These are phyloP conservation scores for Galeopsomyia nigrocyanea DNA, from an alignment of 2,888 invertebrate genomes.

Conservation along the genomic window DNA sequence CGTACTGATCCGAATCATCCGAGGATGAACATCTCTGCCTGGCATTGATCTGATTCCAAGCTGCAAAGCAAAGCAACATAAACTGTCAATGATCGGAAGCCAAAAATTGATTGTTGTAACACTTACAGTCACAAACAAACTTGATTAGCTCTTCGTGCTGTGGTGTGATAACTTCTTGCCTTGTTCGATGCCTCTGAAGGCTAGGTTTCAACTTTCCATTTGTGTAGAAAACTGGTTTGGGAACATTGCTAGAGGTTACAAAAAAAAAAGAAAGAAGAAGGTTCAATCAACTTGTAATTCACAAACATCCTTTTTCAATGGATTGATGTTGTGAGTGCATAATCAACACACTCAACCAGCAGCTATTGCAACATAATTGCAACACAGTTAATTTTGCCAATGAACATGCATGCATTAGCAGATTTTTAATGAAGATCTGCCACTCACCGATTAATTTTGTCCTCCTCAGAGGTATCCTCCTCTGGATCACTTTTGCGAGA, in stretches of 20 bases:
- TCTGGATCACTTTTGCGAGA: conserved; percentile 78
- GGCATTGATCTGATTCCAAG: conserved; percentile 77
- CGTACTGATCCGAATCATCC: conserved; percentile 70
- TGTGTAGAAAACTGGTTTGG: conserved; percentile 86
- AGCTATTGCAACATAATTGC: too few species aligned
- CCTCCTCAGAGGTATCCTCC: conserved; percentile 74
- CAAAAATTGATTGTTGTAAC: neutral
- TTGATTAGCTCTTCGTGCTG: conserved; percentile 90
- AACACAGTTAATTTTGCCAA: too few species aligned
- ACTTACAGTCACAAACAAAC: conserved; percentile 87
- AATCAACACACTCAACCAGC: too few species aligned
- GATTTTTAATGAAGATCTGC: conserved; percentile 17
- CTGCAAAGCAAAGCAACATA: conserved; percentile 64
- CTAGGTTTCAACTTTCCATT: conserved; percentile 76
- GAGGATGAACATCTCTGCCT: conserved; percentile 73
- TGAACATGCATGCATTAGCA: too few species aligned
- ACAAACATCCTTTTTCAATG: neutral
- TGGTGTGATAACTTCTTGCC: conserved; percentile 76
- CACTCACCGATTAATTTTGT: conserved; percentile 77
- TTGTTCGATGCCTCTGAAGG: conserved; percentile 74
- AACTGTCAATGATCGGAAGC: neutral
- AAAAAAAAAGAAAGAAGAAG: conserved; percentile 19
- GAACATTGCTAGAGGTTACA: conserved; percentile 72
- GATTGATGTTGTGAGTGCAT: neutral
- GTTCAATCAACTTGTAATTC: conserved; percentile 1